Percentiles rank a stretch among this genome's conserved stretches.
phyloP scores from a whole-genome alignment of 64 coral and sea anemone genomes.

The Platygyra sinensis region DNA sequence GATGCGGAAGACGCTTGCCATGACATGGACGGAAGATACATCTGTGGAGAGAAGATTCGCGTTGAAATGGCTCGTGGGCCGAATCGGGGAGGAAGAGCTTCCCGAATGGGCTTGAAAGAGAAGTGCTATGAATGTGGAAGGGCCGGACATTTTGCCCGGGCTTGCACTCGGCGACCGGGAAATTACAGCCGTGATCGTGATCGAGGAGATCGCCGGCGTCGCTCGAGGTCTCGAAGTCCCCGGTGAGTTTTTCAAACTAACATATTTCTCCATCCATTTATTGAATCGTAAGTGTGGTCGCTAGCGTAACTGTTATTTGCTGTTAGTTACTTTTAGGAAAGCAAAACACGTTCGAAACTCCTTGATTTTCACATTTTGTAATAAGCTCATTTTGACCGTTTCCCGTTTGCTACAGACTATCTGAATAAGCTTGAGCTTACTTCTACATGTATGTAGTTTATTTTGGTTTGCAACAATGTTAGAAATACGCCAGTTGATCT shows the following conservation, averaged over 20 bases:
- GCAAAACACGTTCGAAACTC: too few relatives aligned
- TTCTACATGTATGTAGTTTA: too few relatives aligned
- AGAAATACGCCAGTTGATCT: too few relatives aligned
- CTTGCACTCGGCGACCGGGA: constrained; percentile 62
- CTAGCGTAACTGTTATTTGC: too few relatives aligned
- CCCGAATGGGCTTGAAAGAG: constrained; percentile 71
- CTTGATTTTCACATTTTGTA: too few relatives aligned
- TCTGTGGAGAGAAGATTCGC: constrained; percentile 80
- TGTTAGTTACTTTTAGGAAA: too few relatives aligned
- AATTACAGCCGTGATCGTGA: constrained; percentile 28
- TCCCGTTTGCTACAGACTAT: too few relatives aligned
- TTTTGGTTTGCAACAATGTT: too few relatives aligned
- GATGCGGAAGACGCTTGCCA: constrained; percentile 90
- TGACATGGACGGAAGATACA: constrained; percentile 68
- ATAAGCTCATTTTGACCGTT: too few relatives aligned
- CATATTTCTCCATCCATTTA: background rate
- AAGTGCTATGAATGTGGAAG: constrained; percentile 98
- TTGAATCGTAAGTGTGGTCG: too few relatives aligned
- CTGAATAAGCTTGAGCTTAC: too few relatives aligned
- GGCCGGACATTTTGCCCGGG: constrained; percentile 89
- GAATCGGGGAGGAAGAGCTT: constrained; percentile 84
- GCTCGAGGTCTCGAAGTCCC: constrained; percentile 7
- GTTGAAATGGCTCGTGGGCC: constrained; percentile 95
- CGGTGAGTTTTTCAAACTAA: background rate
- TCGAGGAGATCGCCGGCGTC: constrained; percentile 14